These are phyloP conservation scores for Cirrhinus molitorella DNA, from an alignment of 2,797 vertebrate genomes.

Conservation along the genomic window DNA sequence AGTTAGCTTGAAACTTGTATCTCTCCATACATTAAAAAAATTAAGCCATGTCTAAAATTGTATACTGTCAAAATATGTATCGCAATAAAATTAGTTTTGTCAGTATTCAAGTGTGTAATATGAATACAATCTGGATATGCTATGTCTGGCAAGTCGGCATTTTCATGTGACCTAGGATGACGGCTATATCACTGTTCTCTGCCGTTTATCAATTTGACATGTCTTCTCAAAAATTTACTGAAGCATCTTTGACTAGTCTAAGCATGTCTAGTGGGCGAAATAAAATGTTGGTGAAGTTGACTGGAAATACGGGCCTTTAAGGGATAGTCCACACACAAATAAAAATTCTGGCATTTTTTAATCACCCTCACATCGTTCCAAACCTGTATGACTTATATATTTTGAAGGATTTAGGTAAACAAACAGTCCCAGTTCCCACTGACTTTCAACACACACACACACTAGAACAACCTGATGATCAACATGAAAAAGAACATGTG, in stretches of 20 bases:
- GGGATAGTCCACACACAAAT: not conserved
- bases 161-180: too few relatives aligned
- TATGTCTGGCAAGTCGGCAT: too few relatives aligned
- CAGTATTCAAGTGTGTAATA: too few relatives aligned
- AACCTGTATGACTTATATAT: not conserved
- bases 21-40: too few relatives aligned
- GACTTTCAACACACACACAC: not conserved
- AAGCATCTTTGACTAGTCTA: not conserved
- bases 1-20: too few relatives aligned
- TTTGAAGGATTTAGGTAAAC: not conserved
- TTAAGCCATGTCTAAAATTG: too few relatives aligned
- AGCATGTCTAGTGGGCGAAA: not conserved
- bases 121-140: too few relatives aligned
- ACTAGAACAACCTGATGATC: conserved; percentile 1
- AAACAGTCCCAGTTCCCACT: not conserved
- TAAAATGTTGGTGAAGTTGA: not conserved
- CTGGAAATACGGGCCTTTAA: not conserved
- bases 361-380: not conserved
- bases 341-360: not conserved
- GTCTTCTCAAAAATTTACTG: too few relatives aligned
- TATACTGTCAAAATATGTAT: too few relatives aligned
- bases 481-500: not conserved
- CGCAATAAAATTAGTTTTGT: too few relatives aligned
- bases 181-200: too few relatives aligned
- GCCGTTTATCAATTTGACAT: too few relatives aligned